A percentile compares a stretch with the other conserved stretches of the same genome.
These are phyloP conservation scores for Formica aserva DNA, from an alignment of 2,888 invertebrate species.

Conservation along the genomic window DNA sequence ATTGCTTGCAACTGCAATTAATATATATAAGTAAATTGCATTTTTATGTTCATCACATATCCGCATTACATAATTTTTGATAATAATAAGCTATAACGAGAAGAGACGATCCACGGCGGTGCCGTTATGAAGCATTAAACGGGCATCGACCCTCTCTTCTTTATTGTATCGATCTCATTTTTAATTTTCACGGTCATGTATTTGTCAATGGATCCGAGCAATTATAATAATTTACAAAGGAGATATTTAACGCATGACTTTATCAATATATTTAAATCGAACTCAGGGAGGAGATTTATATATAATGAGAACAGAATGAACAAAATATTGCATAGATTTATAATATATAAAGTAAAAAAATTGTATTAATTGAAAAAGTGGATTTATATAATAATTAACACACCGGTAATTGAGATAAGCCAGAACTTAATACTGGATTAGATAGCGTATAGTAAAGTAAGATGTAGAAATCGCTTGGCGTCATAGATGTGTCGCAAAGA, in stretches of 20 bases:
- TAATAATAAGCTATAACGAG: not conserved
- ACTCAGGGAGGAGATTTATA: not conserved
- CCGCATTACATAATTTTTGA: not conserved
- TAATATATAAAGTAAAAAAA: not conserved
- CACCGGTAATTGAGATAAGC: conserved; percentile 21
- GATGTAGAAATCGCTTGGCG: conserved; percentile 45
- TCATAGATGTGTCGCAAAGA: conserved; percentile 37
- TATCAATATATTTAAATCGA: not conserved
- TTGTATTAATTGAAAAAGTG: not conserved
- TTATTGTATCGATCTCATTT: conserved; percentile 35
- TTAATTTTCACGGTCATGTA: conserved; percentile 21
- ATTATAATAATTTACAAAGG: not conserved
- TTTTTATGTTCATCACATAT: not conserved
- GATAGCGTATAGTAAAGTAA: conserved; percentile 30
- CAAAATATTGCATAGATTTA: not conserved
- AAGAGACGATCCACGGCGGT: not conserved
- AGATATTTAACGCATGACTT: conserved; percentile 4
- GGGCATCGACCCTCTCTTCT: conserved; percentile 2
- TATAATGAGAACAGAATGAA: not conserved
- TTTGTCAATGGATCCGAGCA: conserved; percentile 1
- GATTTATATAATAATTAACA: conserved; percentile 20
- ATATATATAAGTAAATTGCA: not conserved
- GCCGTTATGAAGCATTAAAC: conserved; percentile 14
- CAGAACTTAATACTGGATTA: conserved; percentile 34
- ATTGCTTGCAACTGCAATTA: not conserved